phyloP scores from a whole-genome alignment of 1,140 invertebrate species.

The Ptiloglossa arizonensis region DNA sequence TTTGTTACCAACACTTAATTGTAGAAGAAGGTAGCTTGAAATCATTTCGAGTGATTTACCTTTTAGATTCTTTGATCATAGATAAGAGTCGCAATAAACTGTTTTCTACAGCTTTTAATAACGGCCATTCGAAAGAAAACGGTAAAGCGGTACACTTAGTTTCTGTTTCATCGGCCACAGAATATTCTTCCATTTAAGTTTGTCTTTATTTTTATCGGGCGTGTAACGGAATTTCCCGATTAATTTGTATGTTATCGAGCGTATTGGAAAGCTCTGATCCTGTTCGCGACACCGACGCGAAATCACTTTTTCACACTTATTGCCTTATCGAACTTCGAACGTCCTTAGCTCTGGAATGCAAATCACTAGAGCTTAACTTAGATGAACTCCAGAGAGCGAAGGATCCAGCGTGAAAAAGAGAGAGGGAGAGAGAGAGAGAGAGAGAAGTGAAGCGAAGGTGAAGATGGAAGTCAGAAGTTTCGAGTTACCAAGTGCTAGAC shows the following conservation, averaged over 20 bases:
- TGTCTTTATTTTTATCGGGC: constrained; percentile 23
- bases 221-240: constrained; percentile 29
- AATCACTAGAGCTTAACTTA: constrained; percentile 64
- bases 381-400: constrained; percentile 53
- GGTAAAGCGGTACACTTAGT: background rate
- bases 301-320: constrained; percentile 68
- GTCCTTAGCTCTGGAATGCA: constrained; percentile 62
- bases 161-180: background rate
- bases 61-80: too few species aligned
- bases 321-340: constrained; percentile 67
- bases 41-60: too few species aligned
- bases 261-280: constrained; percentile 16
- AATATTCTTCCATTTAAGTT: constrained; percentile 16
- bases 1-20: too few species aligned
- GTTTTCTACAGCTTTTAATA: background rate
- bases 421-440: background rate
- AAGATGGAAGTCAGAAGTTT: constrained; percentile 62
- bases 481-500: constrained; percentile 56
- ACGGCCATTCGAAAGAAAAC: background rate
- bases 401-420: constrained; percentile 14
- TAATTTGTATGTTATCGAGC: constrained; percentile 39
- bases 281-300: constrained; percentile 23
- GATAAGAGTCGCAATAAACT: background rate
- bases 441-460: background rate
- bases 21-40: too few species aligned